Base-by-base conservation (phyloP, 2,888 invertebrate species). In the Lasioglossum pauxillum region DNA sequence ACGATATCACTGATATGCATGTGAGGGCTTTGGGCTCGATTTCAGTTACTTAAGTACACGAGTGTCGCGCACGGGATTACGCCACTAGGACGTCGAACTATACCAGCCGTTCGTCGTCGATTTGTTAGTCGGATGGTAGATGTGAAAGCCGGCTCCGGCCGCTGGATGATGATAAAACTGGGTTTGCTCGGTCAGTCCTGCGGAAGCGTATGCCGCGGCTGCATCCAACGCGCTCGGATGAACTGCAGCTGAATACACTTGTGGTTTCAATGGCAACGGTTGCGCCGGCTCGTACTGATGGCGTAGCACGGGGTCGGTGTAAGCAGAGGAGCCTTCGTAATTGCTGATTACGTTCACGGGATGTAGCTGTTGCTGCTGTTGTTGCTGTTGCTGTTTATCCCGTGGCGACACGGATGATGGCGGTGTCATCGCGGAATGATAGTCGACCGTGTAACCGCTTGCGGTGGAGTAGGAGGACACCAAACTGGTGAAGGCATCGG, bases 401-500 rank as follows among this genome's bases (percentile, higher is more conserved):
- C 99, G 96, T 0, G 99, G 99, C 8, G 99, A 99, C 2, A 99
- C 99, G 5, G 99, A 99, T n/a, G 98, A 98, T 78, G 99, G 99
- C 78, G 99, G 99, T 7, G 99, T 99, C 98, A 99, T 99, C 75
- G 98, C 98, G 67, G 98, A 98, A 95, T 99, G 99, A 93, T 98
- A 98, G 93, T 98, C 98, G 88, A 97, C 97, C 67, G 97, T 96
- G 91, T 97, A 97, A 74, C 96, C 95, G 84, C 96, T 95, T 8
- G 95, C 94, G n/a, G 95, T 94, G 2, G 95, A 93, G 86, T 96
- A 96, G 0, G 96, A 96, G 16, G 96, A 96, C 19, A 96, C 96
- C 72, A 96, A 95, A 94, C 96, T 96, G 93, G 96, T 95, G 93
- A 96, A 96, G 91, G 97, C 96, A 87, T 96, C 96, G 4, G 92